Conservation (phyloP, 2,888 invertebrate species). For the Apotomis betuletana region DNA sequence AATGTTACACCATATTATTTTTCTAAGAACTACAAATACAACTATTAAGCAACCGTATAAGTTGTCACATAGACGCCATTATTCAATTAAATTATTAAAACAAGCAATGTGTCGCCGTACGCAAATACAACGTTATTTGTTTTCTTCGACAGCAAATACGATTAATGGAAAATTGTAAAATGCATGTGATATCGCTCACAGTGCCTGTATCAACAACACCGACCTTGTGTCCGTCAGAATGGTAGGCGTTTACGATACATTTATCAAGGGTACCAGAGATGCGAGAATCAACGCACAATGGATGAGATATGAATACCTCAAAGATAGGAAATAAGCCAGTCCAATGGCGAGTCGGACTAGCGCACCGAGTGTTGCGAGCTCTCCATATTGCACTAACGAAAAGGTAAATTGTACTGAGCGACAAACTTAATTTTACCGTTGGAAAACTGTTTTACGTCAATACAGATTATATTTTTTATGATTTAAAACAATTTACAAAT, state of each 20-base stretch:
- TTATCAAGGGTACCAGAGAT: not conserved
- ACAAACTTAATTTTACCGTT: too few species aligned
- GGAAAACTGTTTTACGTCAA: too few species aligned
- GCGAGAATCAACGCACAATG: not conserved
- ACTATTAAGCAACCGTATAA: too few species aligned
- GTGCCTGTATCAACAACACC: conserved; percentile 3
- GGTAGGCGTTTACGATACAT: not conserved
- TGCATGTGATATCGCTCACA: conserved; percentile 5
- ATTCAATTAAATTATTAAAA: conserved; percentile 2
- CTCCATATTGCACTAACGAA: too few species aligned
- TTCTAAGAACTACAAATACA: too few species aligned
- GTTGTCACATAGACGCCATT: not conserved
- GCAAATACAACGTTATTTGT: not conserved
- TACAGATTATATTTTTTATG: too few species aligned
- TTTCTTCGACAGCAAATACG: conserved; percentile 7
- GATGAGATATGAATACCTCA: not conserved
- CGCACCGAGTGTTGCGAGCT: too few species aligned
- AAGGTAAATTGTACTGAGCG: too few species aligned
- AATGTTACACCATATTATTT: too few species aligned
- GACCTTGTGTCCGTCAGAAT: conserved; percentile 12
- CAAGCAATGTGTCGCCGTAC: conserved; percentile 1
- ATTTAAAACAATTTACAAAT: too few species aligned
- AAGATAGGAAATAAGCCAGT: too few species aligned
- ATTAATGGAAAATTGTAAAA: conserved; percentile 11
- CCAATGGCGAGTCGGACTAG: too few species aligned